phyloP scores from a whole-genome alignment of 2,797 vertebrate genomes.

The Anolis apletophallus region DNA sequence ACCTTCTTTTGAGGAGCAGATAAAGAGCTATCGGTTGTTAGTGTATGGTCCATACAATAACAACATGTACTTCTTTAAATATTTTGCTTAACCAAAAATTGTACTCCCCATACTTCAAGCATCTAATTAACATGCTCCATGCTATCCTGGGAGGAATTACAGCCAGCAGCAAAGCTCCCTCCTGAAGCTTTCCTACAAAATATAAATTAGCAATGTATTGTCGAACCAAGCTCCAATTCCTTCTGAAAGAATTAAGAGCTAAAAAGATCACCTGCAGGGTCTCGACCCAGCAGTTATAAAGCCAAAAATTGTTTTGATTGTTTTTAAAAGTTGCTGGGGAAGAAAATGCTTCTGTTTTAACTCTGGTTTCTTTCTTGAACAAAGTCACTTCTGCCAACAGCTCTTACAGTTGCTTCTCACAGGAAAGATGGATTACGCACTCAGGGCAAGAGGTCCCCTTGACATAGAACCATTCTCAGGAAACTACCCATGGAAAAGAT shows the following conservation, averaged over 20 bases:
- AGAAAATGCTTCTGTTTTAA: neutral
- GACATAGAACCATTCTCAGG: neutral
- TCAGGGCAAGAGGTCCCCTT: neutral
- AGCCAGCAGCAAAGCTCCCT: neutral
- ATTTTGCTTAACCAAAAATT: neutral
- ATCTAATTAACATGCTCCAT: neutral
- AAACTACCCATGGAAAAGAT: accelerated
- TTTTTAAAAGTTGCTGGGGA: neutral
- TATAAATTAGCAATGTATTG: neutral
- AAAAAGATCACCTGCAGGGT: neutral
- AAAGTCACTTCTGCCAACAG: neutral
- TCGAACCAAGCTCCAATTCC: neutral
- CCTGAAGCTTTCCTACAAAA: neutral
- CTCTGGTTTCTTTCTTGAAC: accelerated
- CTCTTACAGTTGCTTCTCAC: slow-evolving; percentile 5
- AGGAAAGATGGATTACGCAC: neutral
- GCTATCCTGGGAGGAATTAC: neutral
- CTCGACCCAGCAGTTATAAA: neutral
- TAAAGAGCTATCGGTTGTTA: no score
- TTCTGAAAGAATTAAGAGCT: neutral
- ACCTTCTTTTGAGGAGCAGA: neutral
- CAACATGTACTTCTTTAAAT: neutral
- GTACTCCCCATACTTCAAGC: neutral
- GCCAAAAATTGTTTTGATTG: neutral
- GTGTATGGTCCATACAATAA: neutral